A percentile compares a stretch with the other conserved stretches of the same genome.
phyloP scores from a whole-genome alignment of 2,113 vertebrate species.

The Apodemus speciosus region DNA sequence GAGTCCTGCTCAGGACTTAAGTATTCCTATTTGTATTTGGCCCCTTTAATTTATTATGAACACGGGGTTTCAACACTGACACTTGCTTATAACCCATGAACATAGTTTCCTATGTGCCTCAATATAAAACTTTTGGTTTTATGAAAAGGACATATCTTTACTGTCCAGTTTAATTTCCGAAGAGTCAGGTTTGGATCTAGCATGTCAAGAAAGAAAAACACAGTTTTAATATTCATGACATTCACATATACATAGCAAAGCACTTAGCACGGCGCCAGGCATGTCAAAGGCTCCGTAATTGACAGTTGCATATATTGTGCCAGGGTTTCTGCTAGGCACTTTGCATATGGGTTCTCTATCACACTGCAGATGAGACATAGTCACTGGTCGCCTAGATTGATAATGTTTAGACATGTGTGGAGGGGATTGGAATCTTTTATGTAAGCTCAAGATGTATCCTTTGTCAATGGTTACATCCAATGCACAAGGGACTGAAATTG shows the following conservation, averaged over 20 bases:
- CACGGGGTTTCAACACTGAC: background rate
- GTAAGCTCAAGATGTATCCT: background rate
- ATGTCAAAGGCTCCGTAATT: background rate
- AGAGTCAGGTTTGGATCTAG: background rate
- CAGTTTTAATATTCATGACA: slow-evolving; percentile 10
- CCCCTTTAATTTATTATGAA: background rate
- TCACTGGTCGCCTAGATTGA: background rate
- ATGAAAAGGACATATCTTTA: slow-evolving; percentile 7
- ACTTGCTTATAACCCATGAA: background rate
- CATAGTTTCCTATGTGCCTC: background rate
- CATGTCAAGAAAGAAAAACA: background rate
- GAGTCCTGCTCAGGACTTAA: background rate
- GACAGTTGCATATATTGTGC: slow-evolving; percentile 12
- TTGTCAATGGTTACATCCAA: background rate
- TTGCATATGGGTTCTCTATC: slow-evolving; percentile 16
- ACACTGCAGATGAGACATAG: background rate
- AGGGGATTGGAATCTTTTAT: background rate
- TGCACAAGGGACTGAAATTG: background rate
- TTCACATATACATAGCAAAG: background rate
- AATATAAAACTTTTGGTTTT: background rate
- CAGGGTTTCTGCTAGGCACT: slow-evolving; percentile 32
- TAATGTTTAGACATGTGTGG: background rate
- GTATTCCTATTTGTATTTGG: background rate
- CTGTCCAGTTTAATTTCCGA: slow-evolving; percentile 46
- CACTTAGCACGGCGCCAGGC: slow-evolving; percentile 17